phyloP scores from a whole-genome alignment of 2,113 vertebrate species.

The Apodemus sylvaticus region DNA sequence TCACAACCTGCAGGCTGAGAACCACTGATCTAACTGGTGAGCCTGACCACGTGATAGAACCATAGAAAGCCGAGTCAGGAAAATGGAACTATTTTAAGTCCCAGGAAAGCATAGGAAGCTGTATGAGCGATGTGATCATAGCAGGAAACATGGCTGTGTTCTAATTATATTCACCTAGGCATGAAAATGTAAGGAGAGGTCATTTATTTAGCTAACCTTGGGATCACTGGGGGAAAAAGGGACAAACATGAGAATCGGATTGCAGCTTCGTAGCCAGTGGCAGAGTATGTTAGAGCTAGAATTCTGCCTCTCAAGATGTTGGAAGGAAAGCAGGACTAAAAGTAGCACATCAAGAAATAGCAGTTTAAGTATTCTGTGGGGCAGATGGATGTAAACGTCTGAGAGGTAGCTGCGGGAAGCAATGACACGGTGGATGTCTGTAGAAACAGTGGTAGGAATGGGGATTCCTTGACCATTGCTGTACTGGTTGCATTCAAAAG shows the following conservation, averaged over 20 bases:
- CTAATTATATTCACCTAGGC: not conserved
- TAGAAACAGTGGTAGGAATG: rapidly evolving
- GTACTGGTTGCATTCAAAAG: not conserved
- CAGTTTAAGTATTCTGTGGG: not conserved
- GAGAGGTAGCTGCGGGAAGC: not conserved
- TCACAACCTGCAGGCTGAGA: not conserved
- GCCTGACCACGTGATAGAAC: not conserved
- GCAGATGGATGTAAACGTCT: not conserved
- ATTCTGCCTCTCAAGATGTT: not conserved
- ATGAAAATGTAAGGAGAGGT: not conserved
- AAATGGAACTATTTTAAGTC: not conserved
- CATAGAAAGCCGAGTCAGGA: not conserved
- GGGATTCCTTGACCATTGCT: not conserved
- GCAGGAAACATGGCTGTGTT: not conserved
- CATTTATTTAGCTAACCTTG: not conserved
- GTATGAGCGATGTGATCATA: not conserved
- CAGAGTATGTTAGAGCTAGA: not conserved
- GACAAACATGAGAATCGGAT: too few relatives aligned
- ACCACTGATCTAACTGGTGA: not conserved
- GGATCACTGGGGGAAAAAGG: not conserved
- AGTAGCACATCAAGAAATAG: not conserved
- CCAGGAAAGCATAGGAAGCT: not conserved
- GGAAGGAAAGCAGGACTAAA: not conserved
- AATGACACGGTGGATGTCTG: too few relatives aligned
- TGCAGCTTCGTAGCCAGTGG: not conserved